Conservation (phyloP, 2,888 invertebrate genomes). For the Drosophila suboccidentalis region DNA sequence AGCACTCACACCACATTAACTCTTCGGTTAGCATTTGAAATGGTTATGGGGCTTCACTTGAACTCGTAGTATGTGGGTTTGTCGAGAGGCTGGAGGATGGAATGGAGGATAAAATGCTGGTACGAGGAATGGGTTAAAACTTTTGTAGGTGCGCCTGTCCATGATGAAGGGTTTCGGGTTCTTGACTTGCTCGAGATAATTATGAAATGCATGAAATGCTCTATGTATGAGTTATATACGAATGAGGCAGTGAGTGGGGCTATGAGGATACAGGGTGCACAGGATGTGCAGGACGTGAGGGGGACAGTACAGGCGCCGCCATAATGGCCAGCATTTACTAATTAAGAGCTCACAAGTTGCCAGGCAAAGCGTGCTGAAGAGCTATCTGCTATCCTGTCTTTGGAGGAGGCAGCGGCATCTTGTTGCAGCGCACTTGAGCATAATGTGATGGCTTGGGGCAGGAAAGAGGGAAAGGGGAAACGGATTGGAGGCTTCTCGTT, state of each 20-base stretch:
- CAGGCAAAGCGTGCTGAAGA: slow-evolving; percentile 67
- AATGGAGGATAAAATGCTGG: background rate
- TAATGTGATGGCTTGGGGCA: slow-evolving; percentile 23
- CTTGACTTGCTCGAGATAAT: slow-evolving; percentile 77
- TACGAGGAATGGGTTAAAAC: slow-evolving; percentile 7
- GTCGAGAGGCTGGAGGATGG: background rate
- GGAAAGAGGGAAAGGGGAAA: background rate
- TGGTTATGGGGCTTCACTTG: slow-evolving; percentile 52
- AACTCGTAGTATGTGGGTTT: slow-evolving; percentile 35
- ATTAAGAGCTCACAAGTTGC: slow-evolving; percentile 78
- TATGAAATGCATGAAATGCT: slow-evolving; percentile 76
- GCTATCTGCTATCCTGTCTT: slow-evolving; percentile 59
- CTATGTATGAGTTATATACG: slow-evolving; percentile 73
- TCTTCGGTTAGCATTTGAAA: slow-evolving; percentile 57
- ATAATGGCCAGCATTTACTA: slow-evolving; percentile 79
- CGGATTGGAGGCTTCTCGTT: slow-evolving; percentile 22
- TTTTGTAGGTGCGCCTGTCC: slow-evolving; percentile 70
- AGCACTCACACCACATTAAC: slow-evolving; percentile 33
- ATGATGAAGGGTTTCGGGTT: slow-evolving; percentile 80
- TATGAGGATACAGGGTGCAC: background rate
- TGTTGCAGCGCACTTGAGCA: slow-evolving; percentile 50
- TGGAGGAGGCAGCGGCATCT: slow-evolving; percentile 39
- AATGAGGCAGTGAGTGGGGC: background rate
- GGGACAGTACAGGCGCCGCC: slow-evolving; percentile 54
- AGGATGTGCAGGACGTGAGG: background rate